Evolutionary conservation across 1,140 invertebrate genomes (phyloP).

Genomic region (Aphaenogaster floridana): DNA sequence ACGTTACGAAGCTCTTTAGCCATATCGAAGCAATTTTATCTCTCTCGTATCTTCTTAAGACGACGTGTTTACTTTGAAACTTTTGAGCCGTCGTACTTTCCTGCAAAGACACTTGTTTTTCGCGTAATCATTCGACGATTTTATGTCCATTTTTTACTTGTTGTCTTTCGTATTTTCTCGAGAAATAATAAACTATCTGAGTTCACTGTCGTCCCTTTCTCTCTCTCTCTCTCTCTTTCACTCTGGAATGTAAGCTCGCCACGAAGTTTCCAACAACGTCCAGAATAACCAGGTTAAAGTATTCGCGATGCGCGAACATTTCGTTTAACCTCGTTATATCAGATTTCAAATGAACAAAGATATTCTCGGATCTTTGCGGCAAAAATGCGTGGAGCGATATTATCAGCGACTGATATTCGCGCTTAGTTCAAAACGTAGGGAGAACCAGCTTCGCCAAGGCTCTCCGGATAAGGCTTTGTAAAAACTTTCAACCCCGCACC

Average conservation of each 20-base stretch:
- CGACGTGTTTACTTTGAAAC: conserved; percentile 62
- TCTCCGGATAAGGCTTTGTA: conserved; percentile 50
- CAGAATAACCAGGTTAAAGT: conserved; percentile 61
- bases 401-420: conserved; percentile 41
- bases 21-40: conserved; percentile 55
- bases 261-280: conserved; percentile 54
- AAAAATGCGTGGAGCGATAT: conserved; percentile 32
- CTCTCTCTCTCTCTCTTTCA: neutral
- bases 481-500: conserved; percentile 37
- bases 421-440: neutral
- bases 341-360: conserved; percentile 48
- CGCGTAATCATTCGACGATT: conserved; percentile 57
- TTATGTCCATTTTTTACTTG: conserved; percentile 24
- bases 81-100: conserved; percentile 34
- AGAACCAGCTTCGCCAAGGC: conserved; percentile 5
- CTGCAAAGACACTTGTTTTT: conserved; percentile 59
- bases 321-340: conserved; percentile 56
- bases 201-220: conserved; percentile 13
- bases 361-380: neutral
- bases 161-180: conserved; percentile 45
- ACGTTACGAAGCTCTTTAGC: conserved; percentile 57
- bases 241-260: conserved; percentile 18
- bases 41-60: conserved; percentile 41
- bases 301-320: conserved; percentile 33
- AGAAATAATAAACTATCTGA: conserved; percentile 58